Evolutionary conservation across 2,113 vertebrate genomes (phyloP).

Genomic region (Uropsilus gracilis): DNA sequence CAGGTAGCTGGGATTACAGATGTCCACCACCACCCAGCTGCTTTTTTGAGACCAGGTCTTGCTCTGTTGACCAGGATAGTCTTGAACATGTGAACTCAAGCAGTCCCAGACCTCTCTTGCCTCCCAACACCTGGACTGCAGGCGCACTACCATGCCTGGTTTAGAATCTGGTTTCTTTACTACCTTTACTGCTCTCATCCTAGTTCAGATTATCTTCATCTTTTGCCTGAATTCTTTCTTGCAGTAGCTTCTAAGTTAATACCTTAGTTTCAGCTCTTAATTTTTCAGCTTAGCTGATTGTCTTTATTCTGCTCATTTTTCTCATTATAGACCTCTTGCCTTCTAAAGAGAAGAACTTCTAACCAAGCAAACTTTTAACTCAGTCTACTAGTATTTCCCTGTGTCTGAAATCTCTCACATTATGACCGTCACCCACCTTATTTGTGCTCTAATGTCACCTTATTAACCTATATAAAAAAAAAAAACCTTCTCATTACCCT

Average conservation of each 20-base stretch:
- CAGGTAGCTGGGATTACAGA: too few relatives aligned
- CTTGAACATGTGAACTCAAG: too few relatives aligned
- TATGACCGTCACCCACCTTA: neutral
- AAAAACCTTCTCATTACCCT: neutral
- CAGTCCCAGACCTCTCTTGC: too few relatives aligned
- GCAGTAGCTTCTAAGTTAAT: neutral
- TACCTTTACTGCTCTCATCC: neutral
- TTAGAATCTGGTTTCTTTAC: too few relatives aligned
- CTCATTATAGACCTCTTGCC: neutral
- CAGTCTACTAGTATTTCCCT: neutral
- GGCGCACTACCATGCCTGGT: too few relatives aligned
- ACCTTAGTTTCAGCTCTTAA: neutral
- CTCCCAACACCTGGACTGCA: too few relatives aligned
- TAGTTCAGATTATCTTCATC: neutral
- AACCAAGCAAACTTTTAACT: neutral
- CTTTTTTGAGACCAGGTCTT: too few relatives aligned
- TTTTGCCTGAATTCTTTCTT: neutral
- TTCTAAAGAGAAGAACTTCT: neutral
- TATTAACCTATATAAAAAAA: neutral
- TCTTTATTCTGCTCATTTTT: neutral
- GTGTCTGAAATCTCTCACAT: neutral
- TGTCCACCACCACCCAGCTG: too few relatives aligned
- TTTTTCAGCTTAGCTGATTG: neutral
- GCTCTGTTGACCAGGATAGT: too few relatives aligned
- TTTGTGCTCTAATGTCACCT: slow-evolving; percentile 41